Conservation (phyloP, 1,140 invertebrate genomes). For the Stratiolaelaps scimitus region DNA sequence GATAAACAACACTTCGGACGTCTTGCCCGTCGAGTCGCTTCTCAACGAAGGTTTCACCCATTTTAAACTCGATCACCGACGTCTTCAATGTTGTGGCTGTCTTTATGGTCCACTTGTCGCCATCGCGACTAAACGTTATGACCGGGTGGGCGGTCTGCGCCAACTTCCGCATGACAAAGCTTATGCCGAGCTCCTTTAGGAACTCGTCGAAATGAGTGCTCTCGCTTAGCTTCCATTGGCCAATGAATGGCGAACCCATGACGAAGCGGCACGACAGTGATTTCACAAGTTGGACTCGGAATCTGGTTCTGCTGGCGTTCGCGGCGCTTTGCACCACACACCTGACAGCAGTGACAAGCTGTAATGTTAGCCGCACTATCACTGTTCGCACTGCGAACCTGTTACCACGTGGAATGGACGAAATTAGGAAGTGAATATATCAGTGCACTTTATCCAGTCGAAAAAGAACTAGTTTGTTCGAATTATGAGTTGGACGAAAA, state of each 20-base stretch:
- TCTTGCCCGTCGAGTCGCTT: constrained; percentile 11
- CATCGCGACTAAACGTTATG: constrained; percentile 12
- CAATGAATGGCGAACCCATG: neutral
- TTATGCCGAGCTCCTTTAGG: neutral
- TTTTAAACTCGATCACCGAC: neutral
- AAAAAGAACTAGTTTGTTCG: too few species aligned
- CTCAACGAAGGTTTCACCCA: constrained; percentile 3
- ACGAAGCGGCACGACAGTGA: too few species aligned
- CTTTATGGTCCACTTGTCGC: constrained; percentile 10
- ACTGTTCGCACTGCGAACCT: too few species aligned
- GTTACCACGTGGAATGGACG: too few species aligned
- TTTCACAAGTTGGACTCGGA: too few species aligned
- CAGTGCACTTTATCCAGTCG: too few species aligned
- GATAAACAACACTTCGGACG: neutral
- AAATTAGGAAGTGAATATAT: too few species aligned
- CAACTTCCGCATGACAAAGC: constrained; percentile 14
- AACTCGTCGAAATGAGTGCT: neutral
- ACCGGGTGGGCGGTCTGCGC: constrained; percentile 1
- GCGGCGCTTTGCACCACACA: too few species aligned
- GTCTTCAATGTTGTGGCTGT: constrained; percentile 20
- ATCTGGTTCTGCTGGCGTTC: too few species aligned
- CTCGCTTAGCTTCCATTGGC: constrained; percentile 11
- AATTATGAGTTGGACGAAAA: too few species aligned
- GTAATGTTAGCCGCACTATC: too few species aligned
- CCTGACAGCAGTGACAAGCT: too few species aligned